Evolutionary conservation across 2,113 vertebrate genomes (phyloP).

Genomic region (Oncorhynchus keta): DNA sequence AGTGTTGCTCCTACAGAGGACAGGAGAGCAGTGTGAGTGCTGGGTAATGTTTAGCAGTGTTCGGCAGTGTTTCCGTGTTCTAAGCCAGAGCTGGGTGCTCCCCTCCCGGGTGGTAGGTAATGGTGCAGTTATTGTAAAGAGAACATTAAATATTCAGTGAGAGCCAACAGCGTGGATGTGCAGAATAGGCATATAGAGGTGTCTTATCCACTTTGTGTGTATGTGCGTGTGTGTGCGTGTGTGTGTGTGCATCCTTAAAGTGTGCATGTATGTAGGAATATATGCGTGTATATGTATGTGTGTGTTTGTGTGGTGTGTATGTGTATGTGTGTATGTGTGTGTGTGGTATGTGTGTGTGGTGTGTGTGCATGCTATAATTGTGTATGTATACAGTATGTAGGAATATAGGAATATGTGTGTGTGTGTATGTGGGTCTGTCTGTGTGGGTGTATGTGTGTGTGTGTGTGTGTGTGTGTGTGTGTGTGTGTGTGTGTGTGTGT

Average conservation of each 20-base stretch:
- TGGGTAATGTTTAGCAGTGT: background rate
- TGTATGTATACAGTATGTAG: constrained; percentile 26
- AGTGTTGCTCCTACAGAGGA: too few species aligned
- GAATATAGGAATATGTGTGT: background rate
- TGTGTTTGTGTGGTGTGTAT: background rate
- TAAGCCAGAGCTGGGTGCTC: constrained; percentile 51
- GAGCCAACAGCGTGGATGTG: constrained; percentile 67
- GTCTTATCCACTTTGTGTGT: constrained; percentile 43
- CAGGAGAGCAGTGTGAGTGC: too few species aligned
- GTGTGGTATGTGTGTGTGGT: constrained; percentile 33
- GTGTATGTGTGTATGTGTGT: constrained; percentile 29
- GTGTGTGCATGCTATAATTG: constrained; percentile 16
- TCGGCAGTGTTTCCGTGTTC: constrained; percentile 55
- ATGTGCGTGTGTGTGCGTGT: background rate
- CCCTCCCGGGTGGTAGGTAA: constrained; percentile 57
- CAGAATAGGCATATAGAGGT: constrained; percentile 63
- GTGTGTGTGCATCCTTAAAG: background rate
- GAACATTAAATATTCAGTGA: constrained; percentile 72
- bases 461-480: constrained; percentile 39
- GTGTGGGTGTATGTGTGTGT: constrained; percentile 17
- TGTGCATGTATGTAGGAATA: background rate
- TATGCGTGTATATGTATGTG: constrained; percentile 24
- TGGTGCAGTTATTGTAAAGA: constrained; percentile 73
- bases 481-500: constrained; percentile 33
- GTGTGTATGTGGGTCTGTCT: constrained; percentile 14